These are phyloP conservation scores for Pangasius macronema DNA, from an alignment of 2,797 vertebrate genomes.

Conservation along the genomic window DNA sequence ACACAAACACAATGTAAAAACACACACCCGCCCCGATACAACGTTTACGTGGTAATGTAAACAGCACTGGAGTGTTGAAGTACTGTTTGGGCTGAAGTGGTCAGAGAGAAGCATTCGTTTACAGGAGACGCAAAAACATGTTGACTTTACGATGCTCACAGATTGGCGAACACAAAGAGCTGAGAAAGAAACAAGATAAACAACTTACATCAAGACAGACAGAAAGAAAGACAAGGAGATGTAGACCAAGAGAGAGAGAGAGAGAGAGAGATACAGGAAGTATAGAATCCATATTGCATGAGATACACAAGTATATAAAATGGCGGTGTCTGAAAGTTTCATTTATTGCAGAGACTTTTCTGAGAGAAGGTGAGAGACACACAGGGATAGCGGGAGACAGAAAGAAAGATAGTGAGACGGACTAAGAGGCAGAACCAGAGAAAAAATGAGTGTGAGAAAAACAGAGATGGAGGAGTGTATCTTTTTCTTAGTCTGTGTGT, in stretches of 20 bases:
- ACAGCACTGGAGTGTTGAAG: conserved; percentile 53
- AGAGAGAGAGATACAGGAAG: conserved; percentile 33
- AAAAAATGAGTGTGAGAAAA: not conserved
- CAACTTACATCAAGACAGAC: conserved; percentile 6
- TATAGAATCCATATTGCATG: not conserved
- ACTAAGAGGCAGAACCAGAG: too few relatives aligned
- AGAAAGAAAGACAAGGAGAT: not conserved
- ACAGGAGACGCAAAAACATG: conserved; percentile 33
- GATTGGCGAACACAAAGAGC: conserved; percentile 3
- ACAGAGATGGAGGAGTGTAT: not conserved
- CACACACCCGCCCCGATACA: conserved; percentile 55
- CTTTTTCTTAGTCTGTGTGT: conserved; percentile 57
- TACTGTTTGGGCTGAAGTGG: conserved; percentile 61
- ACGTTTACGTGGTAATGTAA: conserved; percentile 64
- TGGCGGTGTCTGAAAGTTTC: not conserved
- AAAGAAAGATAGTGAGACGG: not conserved
- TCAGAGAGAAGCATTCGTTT: conserved; percentile 38
- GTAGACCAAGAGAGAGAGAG: not conserved
- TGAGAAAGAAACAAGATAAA: not conserved
- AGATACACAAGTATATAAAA: not conserved
- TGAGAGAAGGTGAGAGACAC: not conserved
- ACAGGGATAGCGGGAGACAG: not conserved
- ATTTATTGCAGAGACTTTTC: not conserved
- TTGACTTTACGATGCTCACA: conserved; percentile 25
- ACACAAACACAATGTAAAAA: conserved; percentile 61